Evolutionary conservation across 2,797 vertebrate species (phyloP).

Genomic region (Pempheris klunzingeri): DNA sequence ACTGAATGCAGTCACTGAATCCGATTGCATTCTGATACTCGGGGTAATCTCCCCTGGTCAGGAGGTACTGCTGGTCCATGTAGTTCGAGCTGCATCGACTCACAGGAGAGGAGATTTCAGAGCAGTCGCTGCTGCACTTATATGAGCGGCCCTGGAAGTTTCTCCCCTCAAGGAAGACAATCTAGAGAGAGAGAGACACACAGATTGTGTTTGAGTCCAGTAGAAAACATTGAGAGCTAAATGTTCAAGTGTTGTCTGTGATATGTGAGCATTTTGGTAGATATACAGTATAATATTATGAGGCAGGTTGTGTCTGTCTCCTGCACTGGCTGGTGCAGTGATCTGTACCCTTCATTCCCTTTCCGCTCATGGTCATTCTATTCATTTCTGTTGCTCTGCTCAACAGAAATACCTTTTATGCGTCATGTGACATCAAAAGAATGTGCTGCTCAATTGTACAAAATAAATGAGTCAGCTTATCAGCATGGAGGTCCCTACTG

Average conservation of each 20-base stretch:
- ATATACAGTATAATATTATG: background rate
- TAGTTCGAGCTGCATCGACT: conserved; percentile 67
- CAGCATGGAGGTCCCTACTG: conserved; percentile 33
- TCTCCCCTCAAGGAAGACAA: conserved; percentile 62
- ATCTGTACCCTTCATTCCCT: conserved; percentile 52
- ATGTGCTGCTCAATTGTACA: conserved; percentile 63
- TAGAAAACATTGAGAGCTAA: background rate
- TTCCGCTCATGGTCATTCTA: conserved; percentile 67
- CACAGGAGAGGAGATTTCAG: conserved; percentile 61
- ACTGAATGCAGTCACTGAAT: conserved; percentile 67
- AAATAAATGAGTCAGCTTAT: conserved; percentile 70
- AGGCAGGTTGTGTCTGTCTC: background rate
- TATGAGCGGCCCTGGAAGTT: conserved; percentile 67
- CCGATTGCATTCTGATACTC: conserved; percentile 65
- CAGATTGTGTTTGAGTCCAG: conserved; percentile 20
- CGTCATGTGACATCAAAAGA: conserved; percentile 73
- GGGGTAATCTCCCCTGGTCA: conserved; percentile 65
- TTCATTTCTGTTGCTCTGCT: conserved; percentile 65
- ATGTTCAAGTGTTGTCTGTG: background rate
- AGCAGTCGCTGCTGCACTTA: conserved; percentile 62
- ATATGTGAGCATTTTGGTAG: background rate
- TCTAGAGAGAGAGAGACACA: conserved; percentile 46
- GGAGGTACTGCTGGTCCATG: conserved; percentile 66
- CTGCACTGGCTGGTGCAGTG: background rate
- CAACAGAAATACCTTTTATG: conserved; percentile 78